phyloP scores from a whole-genome alignment of 35 echinoderm and acorn worm genomes.

The Nesometra sesokonis region DNA sequence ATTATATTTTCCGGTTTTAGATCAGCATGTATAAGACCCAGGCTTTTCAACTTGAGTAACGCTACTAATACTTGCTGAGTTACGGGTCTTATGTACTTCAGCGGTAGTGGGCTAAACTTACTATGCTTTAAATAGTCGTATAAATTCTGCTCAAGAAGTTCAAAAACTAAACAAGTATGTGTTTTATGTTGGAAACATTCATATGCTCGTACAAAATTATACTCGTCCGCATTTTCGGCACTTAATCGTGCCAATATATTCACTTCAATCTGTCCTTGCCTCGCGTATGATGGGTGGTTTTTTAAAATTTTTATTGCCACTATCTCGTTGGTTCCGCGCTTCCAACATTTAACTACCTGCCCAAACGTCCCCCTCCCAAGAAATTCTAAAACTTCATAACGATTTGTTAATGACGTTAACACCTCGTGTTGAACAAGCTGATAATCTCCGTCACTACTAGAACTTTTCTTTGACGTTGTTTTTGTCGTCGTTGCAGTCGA shows the following conservation, averaged over 20 bases:
- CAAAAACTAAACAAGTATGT: conserved; percentile 97
- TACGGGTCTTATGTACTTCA: conserved; percentile 91
- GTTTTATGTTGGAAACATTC: conserved; percentile 99
- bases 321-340: conserved; percentile 98
- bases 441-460: conserved; percentile 85
- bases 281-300: conserved; percentile 92
- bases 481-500: conserved; percentile 48
- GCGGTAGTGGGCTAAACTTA: conserved; percentile 86
- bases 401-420: conserved; percentile 84
- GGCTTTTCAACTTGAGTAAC: conserved; percentile 79
- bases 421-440: conserved; percentile 97
- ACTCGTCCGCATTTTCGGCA: conserved; percentile 97
- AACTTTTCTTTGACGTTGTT: conserved; percentile 65
- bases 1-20: conserved; percentile 98
- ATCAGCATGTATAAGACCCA: conserved; percentile 96
- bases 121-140: conserved; percentile 98
- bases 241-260: conserved; percentile 78
- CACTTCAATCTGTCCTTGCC: conserved; percentile 97
- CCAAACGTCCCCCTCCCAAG: conserved; percentile 92
- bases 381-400: conserved; percentile 96
- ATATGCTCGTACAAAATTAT: conserved; percentile 91
- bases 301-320: conserved; percentile 98
- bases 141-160: conserved; percentile 90
- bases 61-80: conserved; percentile 93
- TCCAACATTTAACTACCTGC: conserved; percentile 99